Conservation (phyloP, 2,888 invertebrate genomes). For the Diplazon laetatorius region DNA sequence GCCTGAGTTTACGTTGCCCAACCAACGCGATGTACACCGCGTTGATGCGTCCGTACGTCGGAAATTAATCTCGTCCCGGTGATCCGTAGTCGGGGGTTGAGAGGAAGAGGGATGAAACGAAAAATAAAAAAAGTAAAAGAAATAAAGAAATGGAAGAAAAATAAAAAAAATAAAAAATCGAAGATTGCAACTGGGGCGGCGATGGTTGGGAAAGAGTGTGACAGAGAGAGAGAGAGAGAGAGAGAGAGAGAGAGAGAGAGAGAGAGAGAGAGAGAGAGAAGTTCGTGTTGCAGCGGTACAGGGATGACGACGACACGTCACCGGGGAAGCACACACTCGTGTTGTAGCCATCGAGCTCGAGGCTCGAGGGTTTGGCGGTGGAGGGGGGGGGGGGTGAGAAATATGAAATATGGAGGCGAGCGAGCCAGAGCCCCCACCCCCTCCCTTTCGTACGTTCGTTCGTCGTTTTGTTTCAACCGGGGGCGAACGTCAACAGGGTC, state of each 20-base stretch:
- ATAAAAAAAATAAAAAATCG: conserved; percentile 52
- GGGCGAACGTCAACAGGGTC: conserved; percentile 79
- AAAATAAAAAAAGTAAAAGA: no score
- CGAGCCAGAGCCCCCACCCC: conserved; percentile 53
- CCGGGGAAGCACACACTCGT: conserved; percentile 19
- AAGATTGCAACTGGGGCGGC: conserved; percentile 42
- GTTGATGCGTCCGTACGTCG: conserved; percentile 58
- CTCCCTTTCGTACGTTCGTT: conserved; percentile 53
- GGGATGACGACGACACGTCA: conserved; percentile 36
- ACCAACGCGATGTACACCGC: not conserved
- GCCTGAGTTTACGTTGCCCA: conserved; percentile 21
- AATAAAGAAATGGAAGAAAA: no score
- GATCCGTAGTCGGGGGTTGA: conserved; percentile 14
- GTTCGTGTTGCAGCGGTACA: conserved; percentile 38
- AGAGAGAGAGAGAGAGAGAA: no score
- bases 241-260: no score
- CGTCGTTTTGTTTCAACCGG: conserved; percentile 76
- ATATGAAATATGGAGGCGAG: conserved; percentile 77
- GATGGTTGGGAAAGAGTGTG: conserved; percentile 55
- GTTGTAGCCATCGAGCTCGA: not conserved
- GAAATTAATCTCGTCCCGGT: conserved; percentile 71
- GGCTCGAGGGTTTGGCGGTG: not conserved
- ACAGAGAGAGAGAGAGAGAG: no score
- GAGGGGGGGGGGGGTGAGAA: conserved; percentile 71
- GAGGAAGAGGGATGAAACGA: not conserved